Conservation (phyloP, 2,113 vertebrate genomes). For the Melanocharis versteri region DNA sequence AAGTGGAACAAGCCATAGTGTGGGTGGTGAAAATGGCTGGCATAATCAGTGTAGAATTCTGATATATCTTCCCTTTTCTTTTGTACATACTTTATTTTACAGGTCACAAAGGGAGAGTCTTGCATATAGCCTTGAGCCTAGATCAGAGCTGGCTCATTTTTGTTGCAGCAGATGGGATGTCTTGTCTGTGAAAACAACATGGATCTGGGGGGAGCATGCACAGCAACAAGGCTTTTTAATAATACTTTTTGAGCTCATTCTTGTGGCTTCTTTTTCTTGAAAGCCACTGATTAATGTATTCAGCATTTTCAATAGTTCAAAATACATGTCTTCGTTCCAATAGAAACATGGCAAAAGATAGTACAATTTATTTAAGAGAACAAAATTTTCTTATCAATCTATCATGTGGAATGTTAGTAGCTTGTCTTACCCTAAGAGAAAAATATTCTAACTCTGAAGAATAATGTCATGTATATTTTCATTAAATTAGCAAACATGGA, state of each 20-base stretch:
- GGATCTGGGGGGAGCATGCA: not conserved
- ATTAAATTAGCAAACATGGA: not conserved
- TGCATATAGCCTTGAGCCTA: constrained; percentile 69
- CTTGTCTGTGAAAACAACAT: constrained; percentile 68
- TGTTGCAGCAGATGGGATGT: constrained; percentile 63
- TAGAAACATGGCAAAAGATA: not conserved
- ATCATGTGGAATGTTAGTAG: not conserved
- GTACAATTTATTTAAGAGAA: not conserved
- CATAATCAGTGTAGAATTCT: not conserved
- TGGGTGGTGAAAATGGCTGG: not conserved
- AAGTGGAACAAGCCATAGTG: not conserved
- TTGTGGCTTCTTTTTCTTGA: not conserved
- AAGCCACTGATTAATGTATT: not conserved
- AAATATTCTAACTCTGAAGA: not conserved
- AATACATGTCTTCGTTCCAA: not conserved
- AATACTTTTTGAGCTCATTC: not conserved
- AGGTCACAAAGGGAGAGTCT: constrained; percentile 75
- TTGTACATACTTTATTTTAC: not conserved
- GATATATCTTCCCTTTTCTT: not conserved
- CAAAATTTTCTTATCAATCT: not conserved
- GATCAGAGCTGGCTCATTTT: constrained; percentile 70
- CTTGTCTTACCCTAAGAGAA: not conserved
- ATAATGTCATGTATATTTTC: not conserved
- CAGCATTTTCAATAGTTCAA: not conserved
- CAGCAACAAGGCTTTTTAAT: not conserved